Percentiles rank a stretch among this genome's conserved stretches.
phyloP scores from a whole-genome alignment of 2,888 invertebrate genomes.

The Prosopocoilus inquinatus region DNA sequence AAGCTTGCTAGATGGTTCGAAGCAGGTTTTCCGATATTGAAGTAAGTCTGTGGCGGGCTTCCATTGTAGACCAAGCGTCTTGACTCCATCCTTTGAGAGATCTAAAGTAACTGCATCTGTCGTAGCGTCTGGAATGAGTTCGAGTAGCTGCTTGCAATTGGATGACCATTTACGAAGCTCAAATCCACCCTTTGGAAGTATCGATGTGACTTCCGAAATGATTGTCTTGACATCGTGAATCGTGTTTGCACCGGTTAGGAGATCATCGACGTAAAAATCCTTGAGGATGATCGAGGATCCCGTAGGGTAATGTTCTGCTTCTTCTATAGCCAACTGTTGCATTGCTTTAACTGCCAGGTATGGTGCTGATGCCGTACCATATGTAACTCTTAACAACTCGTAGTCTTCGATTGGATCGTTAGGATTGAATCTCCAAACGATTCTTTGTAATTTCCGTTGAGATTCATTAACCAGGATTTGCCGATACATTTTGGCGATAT shows the following conservation, averaged over 20 bases:
- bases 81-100: too few relatives aligned
- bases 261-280: constrained; percentile 20
- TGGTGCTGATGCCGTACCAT: constrained; percentile 18
- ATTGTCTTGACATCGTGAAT: too few relatives aligned
- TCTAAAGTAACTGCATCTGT: too few relatives aligned
- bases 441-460: constrained; percentile 7
- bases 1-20: too few relatives aligned
- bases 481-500: constrained; percentile 19
- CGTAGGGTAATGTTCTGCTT: constrained; percentile 2
- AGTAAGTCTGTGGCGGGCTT: too few relatives aligned
- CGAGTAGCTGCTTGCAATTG: not conserved
- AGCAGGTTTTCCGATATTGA: too few relatives aligned
- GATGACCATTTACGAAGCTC: too few relatives aligned
- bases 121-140: too few relatives aligned
- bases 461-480: constrained; percentile 4
- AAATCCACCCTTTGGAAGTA: too few relatives aligned
- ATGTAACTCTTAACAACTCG: constrained; percentile 21
- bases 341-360: constrained; percentile 17
- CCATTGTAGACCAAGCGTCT: too few relatives aligned
- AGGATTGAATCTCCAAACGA: constrained; percentile 12
- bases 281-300: constrained; percentile 8
- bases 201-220: too few relatives aligned
- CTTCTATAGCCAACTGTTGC: constrained; percentile 6
- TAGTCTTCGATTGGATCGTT: constrained; percentile 12
- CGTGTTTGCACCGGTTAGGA: constrained; percentile 10